Evolutionary conservation across 2,797 vertebrate species (phyloP).

Genomic region (Sebastes vulpes): DNA sequence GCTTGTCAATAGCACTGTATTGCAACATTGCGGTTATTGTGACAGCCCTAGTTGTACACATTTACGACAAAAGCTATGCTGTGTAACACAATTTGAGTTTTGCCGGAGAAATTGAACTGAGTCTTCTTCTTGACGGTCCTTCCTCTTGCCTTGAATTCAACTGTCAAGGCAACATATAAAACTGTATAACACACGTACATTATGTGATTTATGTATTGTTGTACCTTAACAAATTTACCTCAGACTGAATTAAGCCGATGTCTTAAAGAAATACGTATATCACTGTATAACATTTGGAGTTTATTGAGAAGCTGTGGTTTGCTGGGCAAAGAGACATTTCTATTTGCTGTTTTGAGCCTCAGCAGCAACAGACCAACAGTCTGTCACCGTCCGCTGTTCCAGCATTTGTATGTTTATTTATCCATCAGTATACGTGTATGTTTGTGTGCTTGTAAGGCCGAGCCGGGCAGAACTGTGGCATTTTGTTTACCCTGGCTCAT

Average conservation of each 20-base stretch:
- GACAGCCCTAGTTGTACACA: not conserved
- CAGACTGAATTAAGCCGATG: not conserved
- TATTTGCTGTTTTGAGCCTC: constrained; percentile 59
- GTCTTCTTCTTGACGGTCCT: not conserved
- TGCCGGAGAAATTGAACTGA: not conserved
- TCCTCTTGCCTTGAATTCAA: not conserved
- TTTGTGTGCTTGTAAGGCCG: constrained; percentile 12
- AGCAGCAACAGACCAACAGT: constrained; percentile 42
- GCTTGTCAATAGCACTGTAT: no score
- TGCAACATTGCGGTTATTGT: no score
- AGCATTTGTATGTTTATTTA: constrained; percentile 60
- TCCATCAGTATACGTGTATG: constrained; percentile 29
- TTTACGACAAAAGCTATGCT: not conserved
- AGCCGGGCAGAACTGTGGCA: constrained; percentile 28
- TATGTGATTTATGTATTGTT: not conserved
- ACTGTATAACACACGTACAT: not conserved
- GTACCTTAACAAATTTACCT: not conserved
- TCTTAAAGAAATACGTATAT: not conserved
- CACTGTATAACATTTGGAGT: not conserved
- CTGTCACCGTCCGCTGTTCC: constrained; percentile 56
- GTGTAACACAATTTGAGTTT: not conserved
- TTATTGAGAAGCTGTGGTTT: constrained; percentile 20
- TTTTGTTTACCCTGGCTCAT: constrained; percentile 51
- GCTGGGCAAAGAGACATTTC: constrained; percentile 53
- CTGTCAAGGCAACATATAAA: not conserved